Evolutionary conservation across 2,888 invertebrate genomes (phyloP), one percentile per base, ranked within the genome.

Genomic region (Corbicula japonica): DNA sequence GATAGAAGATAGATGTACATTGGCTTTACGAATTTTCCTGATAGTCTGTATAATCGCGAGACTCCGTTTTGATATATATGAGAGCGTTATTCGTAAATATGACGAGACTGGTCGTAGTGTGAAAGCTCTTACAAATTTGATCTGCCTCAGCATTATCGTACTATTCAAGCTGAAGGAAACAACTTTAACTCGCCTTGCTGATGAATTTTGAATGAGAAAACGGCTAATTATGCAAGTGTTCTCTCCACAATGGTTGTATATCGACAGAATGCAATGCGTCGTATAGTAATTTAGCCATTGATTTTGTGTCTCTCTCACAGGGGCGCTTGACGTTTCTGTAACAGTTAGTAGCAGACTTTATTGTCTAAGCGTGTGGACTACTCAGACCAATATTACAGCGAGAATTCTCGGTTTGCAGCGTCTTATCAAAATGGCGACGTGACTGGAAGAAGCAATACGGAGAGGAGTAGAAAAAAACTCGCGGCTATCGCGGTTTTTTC

Each of bases 201-300:
- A 81, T 86, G 85, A 85, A 86, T 87, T 86, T 84, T 85, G 84
- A 79, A 86, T 85, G 85, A 85, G 87, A 81, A 71, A 82, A 74
- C 32, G 81, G 69, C 84, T 87, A 84, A 87, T 87, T 85, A 87
- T 87, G 85, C 85, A 84, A 85, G 81, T 66, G 68, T 80, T 76
- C 75, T 26, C 65, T 66, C 66, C 30, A 60, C 73, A 65, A 71
- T 35, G 30, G 74, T 54, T 32, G 34, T 54, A 50, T 65, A 79
- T 60, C 54, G 69, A 48, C 56, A 61, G 56, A 65, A 70, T 61
- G 50, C 70, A 58, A 26, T 30, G 56, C 21, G 72, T 65, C 76
- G 62, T 54, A 72, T 75, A 65, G 46, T 35, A 68, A 28, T 32
- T 54, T 38, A 44, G 56, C 35, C 46, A 77, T 77, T 62, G 81